Evolutionary conservation across 2,113 vertebrate genomes (phyloP).

Genomic region (Equus przewalskii): DNA sequence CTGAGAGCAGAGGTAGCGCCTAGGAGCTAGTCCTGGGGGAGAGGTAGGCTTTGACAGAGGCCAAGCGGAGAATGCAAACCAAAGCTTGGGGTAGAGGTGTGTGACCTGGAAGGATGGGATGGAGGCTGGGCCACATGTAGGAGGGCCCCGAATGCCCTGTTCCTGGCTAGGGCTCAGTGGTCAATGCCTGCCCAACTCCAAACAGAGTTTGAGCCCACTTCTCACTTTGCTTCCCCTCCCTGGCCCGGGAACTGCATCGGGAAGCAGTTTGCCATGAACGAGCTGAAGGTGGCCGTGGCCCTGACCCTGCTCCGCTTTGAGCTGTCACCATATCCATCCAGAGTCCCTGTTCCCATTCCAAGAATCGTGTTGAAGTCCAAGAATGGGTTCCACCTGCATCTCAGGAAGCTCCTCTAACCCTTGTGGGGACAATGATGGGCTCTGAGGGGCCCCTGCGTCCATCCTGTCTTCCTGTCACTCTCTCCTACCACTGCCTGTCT

Average conservation of each 20-base stretch:
- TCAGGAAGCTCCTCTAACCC: too few species aligned
- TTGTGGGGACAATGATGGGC: too few species aligned
- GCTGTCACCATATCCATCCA: too few species aligned
- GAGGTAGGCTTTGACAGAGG: neutral
- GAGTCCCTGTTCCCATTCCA: too few species aligned
- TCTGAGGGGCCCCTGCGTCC: too few species aligned
- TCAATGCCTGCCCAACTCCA: neutral
- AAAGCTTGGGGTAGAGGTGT: neutral
- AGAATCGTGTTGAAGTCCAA: too few species aligned
- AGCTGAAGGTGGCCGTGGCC: slow-evolving; percentile 69
- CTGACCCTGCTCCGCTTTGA: too few species aligned
- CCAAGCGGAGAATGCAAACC: neutral
- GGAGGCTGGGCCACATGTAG: fast-evolving
- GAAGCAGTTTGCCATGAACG: slow-evolving; percentile 91
- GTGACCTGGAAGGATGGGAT: fast-evolving
- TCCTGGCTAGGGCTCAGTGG: neutral
- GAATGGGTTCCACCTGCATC: too few species aligned
- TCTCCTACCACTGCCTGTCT: too few species aligned
- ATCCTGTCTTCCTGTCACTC: too few species aligned
- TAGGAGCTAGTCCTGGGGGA: neutral
- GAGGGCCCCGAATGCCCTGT: neutral
- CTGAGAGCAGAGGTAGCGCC: neutral
- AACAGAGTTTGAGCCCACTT: neutral
- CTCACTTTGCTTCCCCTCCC: neutral
- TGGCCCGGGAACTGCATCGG: slow-evolving; percentile 94